Percentiles rank a stretch among this genome's conserved stretches.
Evolutionary conservation across 2,113 vertebrate genomes (phyloP).

Genomic region (Ancistrus triradiatus): DNA sequence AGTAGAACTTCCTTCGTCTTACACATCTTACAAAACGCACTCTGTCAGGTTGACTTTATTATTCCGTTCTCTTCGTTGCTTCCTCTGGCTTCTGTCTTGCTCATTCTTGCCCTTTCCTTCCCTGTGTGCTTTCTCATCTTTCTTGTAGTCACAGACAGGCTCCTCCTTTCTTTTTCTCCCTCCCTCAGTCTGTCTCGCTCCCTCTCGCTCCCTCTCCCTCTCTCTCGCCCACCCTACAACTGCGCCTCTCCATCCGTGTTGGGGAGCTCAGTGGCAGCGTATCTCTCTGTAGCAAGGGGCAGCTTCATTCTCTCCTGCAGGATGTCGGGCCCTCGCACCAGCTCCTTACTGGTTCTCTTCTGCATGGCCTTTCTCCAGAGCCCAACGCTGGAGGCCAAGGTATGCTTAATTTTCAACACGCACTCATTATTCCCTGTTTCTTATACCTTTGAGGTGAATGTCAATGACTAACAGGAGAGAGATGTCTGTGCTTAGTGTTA

Average conservation of each 20-base stretch:
- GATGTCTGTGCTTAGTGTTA: too few relatives aligned
- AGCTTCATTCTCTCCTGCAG: conserved; percentile 59
- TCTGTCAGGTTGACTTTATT: too few relatives aligned
- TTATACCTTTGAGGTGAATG: too few relatives aligned
- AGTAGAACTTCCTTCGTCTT: too few relatives aligned
- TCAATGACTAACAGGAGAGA: too few relatives aligned
- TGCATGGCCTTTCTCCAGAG: conserved; percentile 40
- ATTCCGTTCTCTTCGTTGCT: neutral
- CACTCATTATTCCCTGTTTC: too few relatives aligned
- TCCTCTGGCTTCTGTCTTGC: neutral
- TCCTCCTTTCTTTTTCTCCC: conserved; percentile 12
- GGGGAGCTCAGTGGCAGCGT: conserved; percentile 24
- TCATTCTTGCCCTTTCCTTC: neutral
- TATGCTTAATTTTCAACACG: too few relatives aligned
- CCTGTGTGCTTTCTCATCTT: neutral
- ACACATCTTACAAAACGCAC: too few relatives aligned
- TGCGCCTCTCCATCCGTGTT: conserved; percentile 30
- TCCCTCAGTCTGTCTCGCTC: too few relatives aligned
- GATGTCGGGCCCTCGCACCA: conserved; percentile 58
- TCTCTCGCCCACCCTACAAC: conserved; percentile 16
- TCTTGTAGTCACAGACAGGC: conserved; percentile 20
- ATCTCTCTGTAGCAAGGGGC: conserved; percentile 44
- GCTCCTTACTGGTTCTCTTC: conserved; percentile 42
- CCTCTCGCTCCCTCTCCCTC: neutral
- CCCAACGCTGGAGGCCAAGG: conserved; percentile 47